These are phyloP conservation scores for Drosophila pseudoananassae DNA, from an alignment of 1,140 invertebrate genomes.

Conservation along the genomic window DNA sequence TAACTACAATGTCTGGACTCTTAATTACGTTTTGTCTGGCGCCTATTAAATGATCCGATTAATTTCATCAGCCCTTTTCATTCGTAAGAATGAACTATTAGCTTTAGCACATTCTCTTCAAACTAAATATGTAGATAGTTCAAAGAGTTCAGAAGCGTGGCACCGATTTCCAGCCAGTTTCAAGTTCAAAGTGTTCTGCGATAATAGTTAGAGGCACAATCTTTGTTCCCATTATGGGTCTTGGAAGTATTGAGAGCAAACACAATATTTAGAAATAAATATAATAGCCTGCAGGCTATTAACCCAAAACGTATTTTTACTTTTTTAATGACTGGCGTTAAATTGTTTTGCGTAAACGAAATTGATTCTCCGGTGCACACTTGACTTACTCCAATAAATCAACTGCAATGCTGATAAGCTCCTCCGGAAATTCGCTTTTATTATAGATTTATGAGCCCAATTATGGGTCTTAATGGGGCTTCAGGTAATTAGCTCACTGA, in stretches of 20 bases:
- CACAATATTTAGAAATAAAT: neutral
- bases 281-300: conserved; percentile 23
- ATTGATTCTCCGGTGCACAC: conserved; percentile 37
- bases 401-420: conserved; percentile 56
- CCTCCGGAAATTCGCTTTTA: conserved; percentile 28
- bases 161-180: conserved; percentile 30
- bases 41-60: conserved; percentile 1
- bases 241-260: conserved; percentile 15
- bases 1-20: neutral
- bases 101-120: neutral
- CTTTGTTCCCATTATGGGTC: conserved; percentile 35
- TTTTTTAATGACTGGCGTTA: conserved; percentile 33
- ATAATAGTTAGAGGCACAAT: conserved; percentile 23
- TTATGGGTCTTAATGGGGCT: conserved; percentile 1
- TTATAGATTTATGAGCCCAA: conserved; percentile 3
- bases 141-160: conserved; percentile 48
- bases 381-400: conserved; percentile 62
- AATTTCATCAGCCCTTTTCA: conserved; percentile 39
- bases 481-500: conserved; percentile 16
- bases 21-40: conserved; percentile 20
- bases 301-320: conserved; percentile 41
- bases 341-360: conserved; percentile 27
- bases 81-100: conserved; percentile 7
- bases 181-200: conserved; percentile 49
- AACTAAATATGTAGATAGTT: neutral